phyloP scores from a whole-genome alignment of 2,888 invertebrate genomes.

The Hemaris fuciformis region DNA sequence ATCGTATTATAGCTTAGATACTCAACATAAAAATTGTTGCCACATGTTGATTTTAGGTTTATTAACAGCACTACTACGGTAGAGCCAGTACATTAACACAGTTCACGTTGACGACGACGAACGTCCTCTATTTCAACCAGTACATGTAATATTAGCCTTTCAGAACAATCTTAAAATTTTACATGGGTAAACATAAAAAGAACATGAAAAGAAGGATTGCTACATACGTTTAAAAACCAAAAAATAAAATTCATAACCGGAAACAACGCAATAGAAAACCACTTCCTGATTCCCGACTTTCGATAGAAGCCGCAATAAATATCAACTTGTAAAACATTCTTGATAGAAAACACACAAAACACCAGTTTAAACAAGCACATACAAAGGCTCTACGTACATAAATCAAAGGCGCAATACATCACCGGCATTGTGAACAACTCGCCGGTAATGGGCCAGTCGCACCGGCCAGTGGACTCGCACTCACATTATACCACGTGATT shows the following conservation, averaged over 20 bases:
- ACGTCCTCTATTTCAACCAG: too few relatives aligned
- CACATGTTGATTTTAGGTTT: too few relatives aligned
- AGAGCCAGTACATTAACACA: too few relatives aligned
- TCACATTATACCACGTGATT: conserved; percentile 2
- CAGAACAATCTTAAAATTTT: too few relatives aligned
- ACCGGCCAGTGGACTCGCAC: conserved; percentile 18
- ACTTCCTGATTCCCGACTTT: not conserved
- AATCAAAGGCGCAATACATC: conserved; percentile 50
- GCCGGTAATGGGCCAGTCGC: conserved; percentile 45
- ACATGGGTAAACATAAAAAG: too few relatives aligned
- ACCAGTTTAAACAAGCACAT: conserved; percentile 1
- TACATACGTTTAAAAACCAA: not conserved
- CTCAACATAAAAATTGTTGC: too few relatives aligned
- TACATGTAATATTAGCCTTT: too few relatives aligned
- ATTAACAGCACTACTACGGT: too few relatives aligned
- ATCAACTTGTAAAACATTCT: not conserved
- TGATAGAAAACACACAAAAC: conserved; percentile 5
- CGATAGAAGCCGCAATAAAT: not conserved
- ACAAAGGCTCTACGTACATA: conserved; percentile 28
- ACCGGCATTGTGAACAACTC: conserved; percentile 35
- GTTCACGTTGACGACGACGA: too few relatives aligned
- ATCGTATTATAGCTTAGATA: too few relatives aligned
- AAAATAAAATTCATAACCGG: not conserved
- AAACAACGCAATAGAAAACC: not conserved
- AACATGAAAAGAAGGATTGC: not conserved